A percentile compares a stretch with the other conserved stretches of the same genome.
Conservation (phyloP, 1,140 invertebrate species). For the Coptotermes formosanus region DNA sequence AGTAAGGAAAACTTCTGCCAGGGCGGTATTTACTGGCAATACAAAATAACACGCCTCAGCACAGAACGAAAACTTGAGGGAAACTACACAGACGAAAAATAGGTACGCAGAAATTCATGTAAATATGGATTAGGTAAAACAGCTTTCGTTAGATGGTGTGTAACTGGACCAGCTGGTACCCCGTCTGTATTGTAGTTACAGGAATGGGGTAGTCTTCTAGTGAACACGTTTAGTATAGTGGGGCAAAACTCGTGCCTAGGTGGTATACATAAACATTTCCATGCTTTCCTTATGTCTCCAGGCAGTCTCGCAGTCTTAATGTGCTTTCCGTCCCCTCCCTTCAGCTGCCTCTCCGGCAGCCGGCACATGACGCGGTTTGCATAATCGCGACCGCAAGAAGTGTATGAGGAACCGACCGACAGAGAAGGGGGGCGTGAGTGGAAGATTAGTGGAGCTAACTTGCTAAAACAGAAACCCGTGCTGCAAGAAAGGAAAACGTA, state of each 20-base stretch:
- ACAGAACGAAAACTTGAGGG: neutral
- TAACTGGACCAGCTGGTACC: neutral
- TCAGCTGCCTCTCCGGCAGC: neutral
- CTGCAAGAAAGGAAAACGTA: neutral
- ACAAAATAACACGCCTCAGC: slow-evolving; percentile 15
- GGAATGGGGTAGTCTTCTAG: neutral
- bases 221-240: neutral
- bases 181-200: neutral
- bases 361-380: slow-evolving; percentile 21
- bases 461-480: neutral
- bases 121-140: slow-evolving; percentile 42
- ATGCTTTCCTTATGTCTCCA: slow-evolving; percentile 18
- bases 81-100: neutral
- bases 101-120: slow-evolving; percentile 37
- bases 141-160: slow-evolving; percentile 30
- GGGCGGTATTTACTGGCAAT: neutral
- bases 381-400: slow-evolving; percentile 24
- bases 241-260: slow-evolving; percentile 37
- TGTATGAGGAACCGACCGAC: neutral
- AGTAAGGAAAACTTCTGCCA: neutral
- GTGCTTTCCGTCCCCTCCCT: neutral
- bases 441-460: slow-evolving; percentile 5
- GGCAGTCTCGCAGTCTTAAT: slow-evolving; percentile 12
- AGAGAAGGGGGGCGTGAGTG: neutral
- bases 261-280: slow-evolving; percentile 39